A percentile compares a stretch with the other conserved stretches of the same genome.
Conservation (phyloP, 2,888 invertebrate genomes). For the Endomychus coccineus region DNA sequence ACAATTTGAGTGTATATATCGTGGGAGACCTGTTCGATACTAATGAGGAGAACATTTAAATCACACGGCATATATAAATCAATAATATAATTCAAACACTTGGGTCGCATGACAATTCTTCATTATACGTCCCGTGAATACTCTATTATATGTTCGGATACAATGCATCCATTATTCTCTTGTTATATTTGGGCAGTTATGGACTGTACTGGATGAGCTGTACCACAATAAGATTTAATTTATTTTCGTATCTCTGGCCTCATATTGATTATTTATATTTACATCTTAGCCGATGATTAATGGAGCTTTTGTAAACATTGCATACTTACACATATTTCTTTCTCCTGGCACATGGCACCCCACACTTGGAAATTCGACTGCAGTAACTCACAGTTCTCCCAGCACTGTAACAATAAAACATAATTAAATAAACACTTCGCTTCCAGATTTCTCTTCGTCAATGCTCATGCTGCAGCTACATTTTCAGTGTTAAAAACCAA, state of each 20-base stretch:
- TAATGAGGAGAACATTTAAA: too few species aligned
- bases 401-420: conserved; percentile 57
- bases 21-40: too few species aligned
- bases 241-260: too few species aligned
- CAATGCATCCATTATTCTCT: conserved; percentile 26
- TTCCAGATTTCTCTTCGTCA: too few species aligned
- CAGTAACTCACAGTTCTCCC: conserved; percentile 68
- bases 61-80: conserved; percentile 15
- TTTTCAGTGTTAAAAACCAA: too few species aligned
- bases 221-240: too few species aligned
- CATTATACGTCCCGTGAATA: conserved; percentile 28
- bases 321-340: conserved; percentile 64
- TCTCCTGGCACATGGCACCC: conserved; percentile 64
- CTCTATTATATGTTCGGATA: conserved; percentile 27
- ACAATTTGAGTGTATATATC: too few species aligned
- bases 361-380: conserved; percentile 66
- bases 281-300: conserved; percentile 3
- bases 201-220: too few species aligned
- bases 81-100: conserved; percentile 25
- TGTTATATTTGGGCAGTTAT: conserved; percentile 26
- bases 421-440: too few species aligned
- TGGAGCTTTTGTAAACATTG: conserved; percentile 5
- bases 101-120: conserved; percentile 30
- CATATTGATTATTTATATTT: neutral
- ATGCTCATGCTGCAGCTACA: too few species aligned